Evolutionary conservation across 2,113 vertebrate species (phyloP).

Genomic region (Damaliscus lunatus): DNA sequence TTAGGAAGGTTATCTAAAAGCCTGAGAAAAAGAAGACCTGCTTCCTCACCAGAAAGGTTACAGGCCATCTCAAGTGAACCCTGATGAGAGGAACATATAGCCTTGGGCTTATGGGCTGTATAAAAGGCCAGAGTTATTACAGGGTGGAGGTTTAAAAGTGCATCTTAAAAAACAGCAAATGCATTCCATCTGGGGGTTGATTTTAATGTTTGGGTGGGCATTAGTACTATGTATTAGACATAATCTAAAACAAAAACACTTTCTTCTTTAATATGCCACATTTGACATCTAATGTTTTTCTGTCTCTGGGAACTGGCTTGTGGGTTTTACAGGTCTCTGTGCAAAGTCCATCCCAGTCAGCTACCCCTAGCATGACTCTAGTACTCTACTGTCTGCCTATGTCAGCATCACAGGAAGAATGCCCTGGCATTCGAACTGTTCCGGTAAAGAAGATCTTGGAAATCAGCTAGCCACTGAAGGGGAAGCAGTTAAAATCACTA

Average conservation of each 20-base stretch:
- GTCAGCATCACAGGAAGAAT: neutral
- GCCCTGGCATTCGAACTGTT: neutral
- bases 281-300: neutral
- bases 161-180: neutral
- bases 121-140: neutral
- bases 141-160: neutral
- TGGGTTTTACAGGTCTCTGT: neutral
- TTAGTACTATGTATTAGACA: neutral
- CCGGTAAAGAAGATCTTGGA: neutral
- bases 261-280: neutral
- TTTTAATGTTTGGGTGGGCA: neutral
- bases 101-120: neutral
- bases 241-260: slow-evolving; percentile 1
- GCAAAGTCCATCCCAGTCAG: neutral
- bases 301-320: neutral
- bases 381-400: neutral
- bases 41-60: neutral
- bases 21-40: neutral
- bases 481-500: slow-evolving; percentile 8
- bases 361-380: neutral
- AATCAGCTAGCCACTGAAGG: neutral
- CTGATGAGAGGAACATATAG: neutral
- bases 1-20: neutral
- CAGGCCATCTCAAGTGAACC: neutral
- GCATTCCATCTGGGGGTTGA: neutral